Evolutionary conservation across 2,888 invertebrate species (phyloP), one percentile per base, ranked within the genome.

Genomic region (Ashinkailepas kermadecensis): DNA sequence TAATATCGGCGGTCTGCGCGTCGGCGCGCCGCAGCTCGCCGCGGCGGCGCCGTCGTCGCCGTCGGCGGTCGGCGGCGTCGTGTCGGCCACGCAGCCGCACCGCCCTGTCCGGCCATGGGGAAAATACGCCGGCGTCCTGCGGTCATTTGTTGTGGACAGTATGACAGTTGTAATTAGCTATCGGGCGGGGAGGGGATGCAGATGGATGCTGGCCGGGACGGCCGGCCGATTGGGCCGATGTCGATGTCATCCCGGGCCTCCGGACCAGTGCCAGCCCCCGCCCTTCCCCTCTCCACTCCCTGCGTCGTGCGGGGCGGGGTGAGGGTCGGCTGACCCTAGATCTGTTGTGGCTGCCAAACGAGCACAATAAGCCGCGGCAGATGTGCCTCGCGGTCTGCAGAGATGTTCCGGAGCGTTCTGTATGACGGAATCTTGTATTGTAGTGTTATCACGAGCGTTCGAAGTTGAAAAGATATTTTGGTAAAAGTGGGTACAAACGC

Each of bases 111-210:
- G 67, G 11, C 25, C 23, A 13, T 12, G 74, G 56, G 56, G 74
- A 74, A 56, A 74, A 56, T 56, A 56, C 56, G 21, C 56, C 10
- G 21, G 21, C 74, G 21, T 21, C 18, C 54, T 21, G 10, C 11
- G 74, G 74, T 56, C 74, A 74, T 74, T 74, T 74, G 74, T 74
- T 74, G 74, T 74, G 74, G 74, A 74, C 74, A 74, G 74, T 74
- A 74, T 74, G 74, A 74, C 74, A 74, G 74, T 54, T 74, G 74
- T 74, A 74, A 74, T 74, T 74, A 74, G 74, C 56, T 21, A 10
- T 74, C 74, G 56, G 65, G 74, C 74, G 15, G 74, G 70, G 70
- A 9, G n/a, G 70, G 70, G 39, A 21, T 6, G 74, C 74, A 54
- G 74, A 74, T 56, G 74, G 74, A 74, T 74, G 39, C 74, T 74